phyloP scores from a whole-genome alignment of 2,888 invertebrate species.

The Lasioglossum calceatum region DNA sequence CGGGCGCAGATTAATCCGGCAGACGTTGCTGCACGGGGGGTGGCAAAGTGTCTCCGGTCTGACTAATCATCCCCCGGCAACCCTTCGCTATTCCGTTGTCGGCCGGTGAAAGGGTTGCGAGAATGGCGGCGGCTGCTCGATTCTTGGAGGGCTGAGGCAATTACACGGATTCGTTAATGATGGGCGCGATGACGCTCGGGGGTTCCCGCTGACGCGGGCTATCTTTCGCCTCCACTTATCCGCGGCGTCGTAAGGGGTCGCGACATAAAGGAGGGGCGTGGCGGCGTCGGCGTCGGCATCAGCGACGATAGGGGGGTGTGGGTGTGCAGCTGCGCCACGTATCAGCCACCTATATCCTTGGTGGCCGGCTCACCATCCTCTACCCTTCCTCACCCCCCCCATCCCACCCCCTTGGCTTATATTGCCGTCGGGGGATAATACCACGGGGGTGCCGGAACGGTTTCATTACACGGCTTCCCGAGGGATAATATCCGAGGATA shows the following conservation, averaged over 20 bases:
- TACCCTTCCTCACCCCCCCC: not conserved
- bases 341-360: slow-evolving; percentile 71
- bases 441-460: slow-evolving; percentile 81
- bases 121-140: slow-evolving; percentile 63
- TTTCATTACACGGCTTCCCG: slow-evolving; percentile 83
- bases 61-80: slow-evolving; percentile 2
- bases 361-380: slow-evolving; percentile 45
- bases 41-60: slow-evolving; percentile 19
- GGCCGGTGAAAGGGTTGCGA: slow-evolving; percentile 62
- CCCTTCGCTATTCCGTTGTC: slow-evolving; percentile 13
- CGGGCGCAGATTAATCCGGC: slow-evolving; percentile 10
- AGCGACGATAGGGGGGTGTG: slow-evolving; percentile 9
- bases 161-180: slow-evolving; percentile 75
- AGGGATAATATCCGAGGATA: slow-evolving; percentile 81
- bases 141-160: slow-evolving; percentile 72
- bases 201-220: slow-evolving; percentile 53
- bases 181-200: slow-evolving; percentile 60
- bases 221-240: slow-evolving; percentile 60
- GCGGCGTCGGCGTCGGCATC: slow-evolving; percentile 11
- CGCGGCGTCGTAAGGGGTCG: slow-evolving; percentile 26
- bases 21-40: not conserved
- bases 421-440: slow-evolving; percentile 76
- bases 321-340: slow-evolving; percentile 68
- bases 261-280: slow-evolving; percentile 56
- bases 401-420: slow-evolving; percentile 57